Conservation (phyloP, 1,140 invertebrate species). For the Brachionus plicatilis region DNA sequence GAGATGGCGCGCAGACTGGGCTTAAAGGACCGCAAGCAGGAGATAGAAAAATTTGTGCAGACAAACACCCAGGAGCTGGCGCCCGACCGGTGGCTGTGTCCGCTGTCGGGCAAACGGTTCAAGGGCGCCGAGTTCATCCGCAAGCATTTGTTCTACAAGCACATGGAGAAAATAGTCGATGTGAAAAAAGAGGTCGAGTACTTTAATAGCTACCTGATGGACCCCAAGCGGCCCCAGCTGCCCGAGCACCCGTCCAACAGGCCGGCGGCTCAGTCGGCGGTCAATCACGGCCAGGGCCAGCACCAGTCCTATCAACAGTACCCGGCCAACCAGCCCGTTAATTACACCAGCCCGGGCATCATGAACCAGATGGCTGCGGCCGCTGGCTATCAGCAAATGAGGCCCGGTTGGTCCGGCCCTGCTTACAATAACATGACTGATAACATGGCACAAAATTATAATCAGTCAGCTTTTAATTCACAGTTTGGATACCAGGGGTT, state of each 20-base stretch:
- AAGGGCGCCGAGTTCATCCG: constrained; percentile 97
- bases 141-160: constrained; percentile 97
- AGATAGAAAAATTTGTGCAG: constrained; percentile 37
- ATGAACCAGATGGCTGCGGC: neutral
- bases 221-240: constrained; percentile 86
- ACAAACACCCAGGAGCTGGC: constrained; percentile 76
- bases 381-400: neutral
- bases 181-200: constrained; percentile 90
- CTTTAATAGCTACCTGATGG: constrained; percentile 94
- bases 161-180: constrained; percentile 90
- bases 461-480: neutral
- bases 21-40: neutral
- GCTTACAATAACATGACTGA: neutral
- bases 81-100: constrained; percentile 97
- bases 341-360: neutral
- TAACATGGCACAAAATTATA: neutral
- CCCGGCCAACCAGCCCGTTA: neutral
- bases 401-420: neutral
- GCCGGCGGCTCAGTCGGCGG: neutral
- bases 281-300: neutral
- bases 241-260: constrained; percentile 74
- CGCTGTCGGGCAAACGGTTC: constrained; percentile 96
- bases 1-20: constrained; percentile 16
- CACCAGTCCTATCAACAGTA: neutral
- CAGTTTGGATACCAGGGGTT: neutral